Conservation (phyloP, 1,140 invertebrate genomes). For the Bombus superbus region DNA sequence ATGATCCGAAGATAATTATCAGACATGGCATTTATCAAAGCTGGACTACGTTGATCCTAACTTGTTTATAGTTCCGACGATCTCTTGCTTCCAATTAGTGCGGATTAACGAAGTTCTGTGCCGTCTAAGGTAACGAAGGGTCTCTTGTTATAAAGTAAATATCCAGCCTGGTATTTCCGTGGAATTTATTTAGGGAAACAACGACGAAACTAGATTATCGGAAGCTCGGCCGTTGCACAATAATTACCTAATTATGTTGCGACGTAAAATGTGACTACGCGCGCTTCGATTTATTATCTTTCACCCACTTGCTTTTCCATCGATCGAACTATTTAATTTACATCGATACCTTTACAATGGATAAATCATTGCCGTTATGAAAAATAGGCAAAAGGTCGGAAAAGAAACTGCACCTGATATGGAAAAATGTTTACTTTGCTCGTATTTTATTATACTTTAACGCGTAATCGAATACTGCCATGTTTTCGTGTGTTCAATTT, state of each 20-base stretch:
- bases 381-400: background rate
- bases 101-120: slow-evolving; percentile 32
- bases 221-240: too few species aligned
- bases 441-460: background rate
- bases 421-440: background rate
- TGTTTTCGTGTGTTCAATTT: background rate
- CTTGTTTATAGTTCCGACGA: background rate
- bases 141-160: slow-evolving; percentile 35
- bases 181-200: slow-evolving; percentile 33
- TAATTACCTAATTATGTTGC: slow-evolving; percentile 21
- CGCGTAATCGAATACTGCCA: background rate
- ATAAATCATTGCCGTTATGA: too few species aligned
- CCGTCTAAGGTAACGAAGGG: slow-evolving; percentile 24
- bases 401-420: background rate
- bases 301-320: background rate
- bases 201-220: slow-evolving; percentile 23
- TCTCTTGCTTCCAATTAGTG: slow-evolving; percentile 27
- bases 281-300: background rate
- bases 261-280: background rate
- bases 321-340: background rate
- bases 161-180: slow-evolving; percentile 2
- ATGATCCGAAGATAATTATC: background rate
- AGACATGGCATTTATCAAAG: background rate
- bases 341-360: too few species aligned
- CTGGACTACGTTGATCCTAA: background rate